A percentile compares a stretch with the other conserved stretches of the same genome.
These are phyloP conservation scores for Bostrychus sinensis DNA, from an alignment of 2,113 vertebrate genomes.

Conservation along the genomic window DNA sequence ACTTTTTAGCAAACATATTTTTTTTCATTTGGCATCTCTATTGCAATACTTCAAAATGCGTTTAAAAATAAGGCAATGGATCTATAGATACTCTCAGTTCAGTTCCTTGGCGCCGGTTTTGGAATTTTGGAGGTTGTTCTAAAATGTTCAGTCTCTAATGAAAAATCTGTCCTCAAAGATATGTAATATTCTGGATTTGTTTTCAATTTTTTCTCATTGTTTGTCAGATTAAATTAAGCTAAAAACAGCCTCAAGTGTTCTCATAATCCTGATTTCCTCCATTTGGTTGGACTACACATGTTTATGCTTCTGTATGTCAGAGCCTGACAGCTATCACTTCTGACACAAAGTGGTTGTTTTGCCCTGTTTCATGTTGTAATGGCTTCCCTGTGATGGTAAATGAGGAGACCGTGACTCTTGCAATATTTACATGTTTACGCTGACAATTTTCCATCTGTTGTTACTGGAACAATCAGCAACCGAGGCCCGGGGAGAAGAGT, in stretches of 20 bases:
- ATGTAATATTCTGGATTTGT: background rate
- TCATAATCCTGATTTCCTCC: slow-evolving; percentile 26
- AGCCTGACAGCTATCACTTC: slow-evolving; percentile 60
- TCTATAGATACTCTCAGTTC: background rate
- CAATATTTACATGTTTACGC: slow-evolving; percentile 82
- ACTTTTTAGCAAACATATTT: too few relatives aligned
- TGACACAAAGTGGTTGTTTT: slow-evolving; percentile 68
- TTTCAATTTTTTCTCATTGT: background rate
- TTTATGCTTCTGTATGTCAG: slow-evolving; percentile 64
- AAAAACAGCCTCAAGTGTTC: slow-evolving; percentile 17
- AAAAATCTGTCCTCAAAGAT: background rate
- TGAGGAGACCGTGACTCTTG: slow-evolving; percentile 68
- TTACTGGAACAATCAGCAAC: slow-evolving; percentile 82
- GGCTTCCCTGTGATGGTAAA: slow-evolving; percentile 58
- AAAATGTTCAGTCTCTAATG: background rate
- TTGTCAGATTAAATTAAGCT: slow-evolving; percentile 10
- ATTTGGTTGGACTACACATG: slow-evolving; percentile 33
- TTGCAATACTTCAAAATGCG: too few relatives aligned
- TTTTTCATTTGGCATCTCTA: too few relatives aligned
- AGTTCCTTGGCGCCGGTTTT: background rate
- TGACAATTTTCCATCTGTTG: slow-evolving; percentile 84
- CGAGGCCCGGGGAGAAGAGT: slow-evolving; percentile 60
- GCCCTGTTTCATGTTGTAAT: slow-evolving; percentile 64
- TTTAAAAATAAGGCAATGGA: too few relatives aligned
- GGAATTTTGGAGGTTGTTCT: background rate